Conservation (phyloP, 1,140 invertebrate genomes). For the Coptotermes formosanus region DNA sequence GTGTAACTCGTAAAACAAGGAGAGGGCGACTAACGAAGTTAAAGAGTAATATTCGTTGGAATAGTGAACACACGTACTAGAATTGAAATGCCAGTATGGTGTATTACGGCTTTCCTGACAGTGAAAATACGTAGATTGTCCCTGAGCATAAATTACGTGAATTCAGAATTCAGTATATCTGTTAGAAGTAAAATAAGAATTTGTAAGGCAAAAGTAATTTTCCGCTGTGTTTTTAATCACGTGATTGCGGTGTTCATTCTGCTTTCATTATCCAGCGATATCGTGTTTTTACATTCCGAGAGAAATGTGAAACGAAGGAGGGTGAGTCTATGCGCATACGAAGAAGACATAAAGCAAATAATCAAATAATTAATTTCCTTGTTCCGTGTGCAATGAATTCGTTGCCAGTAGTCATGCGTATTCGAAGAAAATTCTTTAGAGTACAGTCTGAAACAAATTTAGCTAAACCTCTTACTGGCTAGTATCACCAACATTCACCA, state of each 20-base stretch:
- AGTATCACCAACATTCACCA: too few relatives aligned
- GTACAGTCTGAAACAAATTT: not conserved
- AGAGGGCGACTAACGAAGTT: too few relatives aligned
- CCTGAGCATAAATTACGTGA: not conserved
- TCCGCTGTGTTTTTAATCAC: not conserved
- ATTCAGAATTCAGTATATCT: not conserved
- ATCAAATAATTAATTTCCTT: constrained; percentile 8
- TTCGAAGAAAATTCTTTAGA: not conserved
- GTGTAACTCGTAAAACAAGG: too few relatives aligned
- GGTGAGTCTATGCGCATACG: not conserved
- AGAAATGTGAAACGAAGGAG: not conserved
- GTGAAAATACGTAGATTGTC: too few relatives aligned
- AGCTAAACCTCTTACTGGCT: too few relatives aligned
- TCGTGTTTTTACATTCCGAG: not conserved
- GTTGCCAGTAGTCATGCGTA: not conserved
- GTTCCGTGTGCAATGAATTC: not conserved
- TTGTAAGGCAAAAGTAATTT: not conserved
- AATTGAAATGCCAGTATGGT: too few relatives aligned
- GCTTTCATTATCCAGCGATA: not conserved
- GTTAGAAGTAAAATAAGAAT: not conserved
- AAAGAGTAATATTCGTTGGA: too few relatives aligned
- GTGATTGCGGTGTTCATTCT: not conserved
- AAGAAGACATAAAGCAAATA: not conserved
- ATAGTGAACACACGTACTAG: too few relatives aligned
- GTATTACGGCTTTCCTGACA: too few relatives aligned